Base-by-base conservation (phyloP, 2,113 vertebrate genomes). In the Rhea americana region DNA sequence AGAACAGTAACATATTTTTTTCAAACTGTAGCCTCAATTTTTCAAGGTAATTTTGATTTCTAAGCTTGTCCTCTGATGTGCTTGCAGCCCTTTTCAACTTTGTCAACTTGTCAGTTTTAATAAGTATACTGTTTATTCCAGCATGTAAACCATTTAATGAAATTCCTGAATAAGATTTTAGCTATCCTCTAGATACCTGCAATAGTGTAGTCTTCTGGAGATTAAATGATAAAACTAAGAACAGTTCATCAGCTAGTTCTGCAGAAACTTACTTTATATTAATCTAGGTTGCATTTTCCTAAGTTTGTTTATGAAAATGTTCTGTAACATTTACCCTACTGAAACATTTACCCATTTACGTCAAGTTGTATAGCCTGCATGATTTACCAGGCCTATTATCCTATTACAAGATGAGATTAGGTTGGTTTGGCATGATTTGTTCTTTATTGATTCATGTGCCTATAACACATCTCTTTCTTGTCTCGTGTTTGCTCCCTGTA, bases 91-190 rank as follows among this genome's bases (percentile, higher is more conserved):
- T 91, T 96, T 92, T 79, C 85, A 89, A 45, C 58, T 82, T 76
- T 91, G 82, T 73, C 74, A 85, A 66, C 75, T 48, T 94, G 84
- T 89, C 95, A 92, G 25, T 21, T 95, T 87, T 92, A 65, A 70
- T 82, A 70, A 94, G 51, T 58, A 11, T 9, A 75, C 9, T 65
- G 24, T 82, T 71, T 91, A 11, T 89, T 47, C 62, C 0, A 0
- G 26, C 7, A 17, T 84, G 32, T 26, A 4, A 0, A 4, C 9
- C 48, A 62, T 73, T 79, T 82, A 73, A 76, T 68, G 72, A 85
- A 76, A 84, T 85, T 82, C 67, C 37, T 47, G 17, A 93, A 79
- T 17, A 87, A 32, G 32, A 85, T 22, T 87, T 92, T 51, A 79
- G 25, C 62, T 48, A 51, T 56, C 16, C 28, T 13, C 22, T n/a